Evolutionary conservation across 2,888 invertebrate species (phyloP), one percentile per base, ranked within the genome.

Genomic region (Yponomeuta evonymella): DNA sequence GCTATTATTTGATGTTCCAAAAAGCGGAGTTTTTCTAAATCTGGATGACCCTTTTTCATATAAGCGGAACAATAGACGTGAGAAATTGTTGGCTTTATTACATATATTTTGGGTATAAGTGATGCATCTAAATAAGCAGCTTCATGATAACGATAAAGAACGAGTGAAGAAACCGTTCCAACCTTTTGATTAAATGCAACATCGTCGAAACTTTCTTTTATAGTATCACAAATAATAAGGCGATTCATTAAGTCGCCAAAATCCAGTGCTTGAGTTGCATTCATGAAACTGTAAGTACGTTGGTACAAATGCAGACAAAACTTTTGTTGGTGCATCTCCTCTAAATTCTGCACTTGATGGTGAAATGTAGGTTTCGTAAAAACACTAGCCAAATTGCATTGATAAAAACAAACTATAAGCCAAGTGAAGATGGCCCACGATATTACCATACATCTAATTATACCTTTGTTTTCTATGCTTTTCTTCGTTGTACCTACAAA

Each of bases 391-490:
- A 74, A 33, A 29, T 72, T 30, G 51, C 71, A 58, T 63, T 74
- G 73, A 70, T 73, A 74, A 69, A 72, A 74, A 67, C 72, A 72
- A 6, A 70, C 72, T 2, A 74, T 72, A 8, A 73, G 48, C 74
- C 73, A 73, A 36, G 74, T 66, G 48, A 73, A 74, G 58, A 72
- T 36, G 15, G 70, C 67, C 74, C 74, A 74, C 12, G 71, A 72
- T 29, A 72, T 30, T 58, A 74, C 67, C 58, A 74, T 65, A 33
- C 29, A 62, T 5, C 71, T 48, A 1, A 29, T 6, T 43, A 9
- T 11, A 9, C 33, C 64, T 62, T 69, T 69, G 48, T 70, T 72
- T 12, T 66, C n/a, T 9, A 67, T 33, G 15, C 72, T 10, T 29
- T 30, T 71, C n/a, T 33, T 15, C 23, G 70, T 43, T 64, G 65